Base-by-base conservation (phyloP, 2,888 invertebrate species). In the Nephrotoma appendiculata region DNA sequence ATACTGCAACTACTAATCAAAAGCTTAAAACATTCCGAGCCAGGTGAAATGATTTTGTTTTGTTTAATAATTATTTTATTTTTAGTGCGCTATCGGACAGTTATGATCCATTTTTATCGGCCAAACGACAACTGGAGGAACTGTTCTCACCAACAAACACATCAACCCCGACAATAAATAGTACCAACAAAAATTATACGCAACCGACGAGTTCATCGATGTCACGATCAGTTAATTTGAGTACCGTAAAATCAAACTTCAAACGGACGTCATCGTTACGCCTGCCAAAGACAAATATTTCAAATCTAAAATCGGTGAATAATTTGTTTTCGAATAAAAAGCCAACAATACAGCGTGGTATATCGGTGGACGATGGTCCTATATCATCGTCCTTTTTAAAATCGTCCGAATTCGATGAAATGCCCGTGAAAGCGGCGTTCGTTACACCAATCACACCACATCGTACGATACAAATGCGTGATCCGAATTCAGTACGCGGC, bases 71-170 rank as follows among this genome's bases (percentile, higher is more conserved):
- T 87, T 87, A 52, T 84, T 71, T 57, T 52, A 45, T 48, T 88
- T 88, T 42, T 86, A 91, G 90, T 86, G 89, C 89, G 45, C 87
- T 89, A 31, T 89, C 89, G 44, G 90, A 90, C 88, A 90, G 90
- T 84, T 96, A 96, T 91, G 95, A 96, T 91, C 96, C 96, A 86
- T 96, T 96, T 91, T 92, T 94, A 88, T 94, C 95, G 88, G 96
- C 96, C 86, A 96, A 96, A 92, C 94, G 95, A 88, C 96, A 97
- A 92, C 94, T 96, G 92, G 95, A 95, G 92, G 96, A 96, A 90
- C 93, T 97, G 48, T 94, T 96, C 92, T 94, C 95, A 86, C 94
- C 94, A 87, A 94, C 94, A 88, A 94, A 52, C 44, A 90, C 91
- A 83, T 91, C 91, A 86, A 89, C 90, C 41, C 89, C 89, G 41